Conservation (phyloP, 2,888 invertebrate species). For the Pollenia angustigena region DNA sequence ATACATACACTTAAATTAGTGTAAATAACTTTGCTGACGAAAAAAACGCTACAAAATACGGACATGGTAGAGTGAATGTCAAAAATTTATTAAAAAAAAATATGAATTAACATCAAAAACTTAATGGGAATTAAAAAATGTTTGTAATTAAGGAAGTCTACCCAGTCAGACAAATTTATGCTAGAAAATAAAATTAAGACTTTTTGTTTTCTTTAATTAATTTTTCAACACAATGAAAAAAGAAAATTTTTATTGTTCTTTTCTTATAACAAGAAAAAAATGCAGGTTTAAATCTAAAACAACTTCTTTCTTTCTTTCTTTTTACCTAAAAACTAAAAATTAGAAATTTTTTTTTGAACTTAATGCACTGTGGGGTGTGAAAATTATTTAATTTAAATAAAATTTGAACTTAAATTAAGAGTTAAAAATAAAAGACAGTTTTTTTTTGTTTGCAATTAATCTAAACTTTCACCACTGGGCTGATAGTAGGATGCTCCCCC, state of each 20-base stretch:
- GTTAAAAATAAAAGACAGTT: not conserved
- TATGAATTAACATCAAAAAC: slow-evolving; percentile 15
- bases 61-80: slow-evolving; percentile 57
- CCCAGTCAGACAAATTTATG: slow-evolving; percentile 5
- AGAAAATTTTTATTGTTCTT: slow-evolving; percentile 16
- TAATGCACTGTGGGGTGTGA: not conserved
- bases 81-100: slow-evolving; percentile 21
- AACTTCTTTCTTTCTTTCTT: slow-evolving; percentile 7
- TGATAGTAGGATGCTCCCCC: too few species aligned
- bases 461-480: slow-evolving; percentile 52
- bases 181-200: not conserved
- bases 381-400: not conserved
- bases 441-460: slow-evolving; percentile 24
- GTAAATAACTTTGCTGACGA: slow-evolving; percentile 42
- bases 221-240: slow-evolving; percentile 1
- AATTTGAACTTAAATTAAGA: slow-evolving; percentile 7
- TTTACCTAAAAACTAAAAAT: slow-evolving; percentile 10
- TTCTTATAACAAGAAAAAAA: slow-evolving; percentile 25
- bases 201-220: slow-evolving; percentile 22
- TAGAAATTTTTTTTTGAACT: slow-evolving; percentile 19
- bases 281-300: slow-evolving; percentile 33
- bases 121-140: slow-evolving; percentile 19
- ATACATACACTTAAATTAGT: slow-evolving; percentile 54
- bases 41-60: slow-evolving; percentile 25
- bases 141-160: not conserved